Percentiles rank a stretch among this genome's conserved stretches.
Conservation (phyloP, 2,888 invertebrate genomes). For the Palloptera scutellata region DNA sequence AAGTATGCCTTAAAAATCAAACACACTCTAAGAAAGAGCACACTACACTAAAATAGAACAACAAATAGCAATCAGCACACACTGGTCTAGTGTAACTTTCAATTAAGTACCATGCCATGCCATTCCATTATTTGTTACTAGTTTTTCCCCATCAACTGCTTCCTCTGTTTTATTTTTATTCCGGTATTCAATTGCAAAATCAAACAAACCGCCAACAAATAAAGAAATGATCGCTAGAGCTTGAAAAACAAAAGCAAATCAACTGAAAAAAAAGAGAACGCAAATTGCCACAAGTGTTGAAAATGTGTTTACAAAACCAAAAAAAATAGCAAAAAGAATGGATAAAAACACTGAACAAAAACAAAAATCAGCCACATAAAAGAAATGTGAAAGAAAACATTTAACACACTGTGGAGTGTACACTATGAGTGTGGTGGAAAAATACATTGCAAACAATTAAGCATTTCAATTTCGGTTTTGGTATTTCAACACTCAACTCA, state of each 20-base stretch:
- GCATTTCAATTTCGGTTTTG: slow-evolving; percentile 21
- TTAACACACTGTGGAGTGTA: too few relatives aligned
- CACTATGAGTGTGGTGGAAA: neutral
- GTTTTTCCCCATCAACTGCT: neutral
- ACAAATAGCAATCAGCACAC: neutral
- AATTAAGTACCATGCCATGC: slow-evolving; percentile 18
- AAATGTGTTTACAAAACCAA: slow-evolving; percentile 4
- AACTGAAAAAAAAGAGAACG: neutral
- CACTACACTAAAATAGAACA: neutral
- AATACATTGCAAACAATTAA: slow-evolving; percentile 32
- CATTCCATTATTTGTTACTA: too few relatives aligned
- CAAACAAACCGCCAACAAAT: slow-evolving; percentile 15
- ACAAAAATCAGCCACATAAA: slow-evolving; percentile 11
- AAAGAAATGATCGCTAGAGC: slow-evolving; percentile 10
- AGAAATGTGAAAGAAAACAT: too few relatives aligned
- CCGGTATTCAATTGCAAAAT: slow-evolving; percentile 9
- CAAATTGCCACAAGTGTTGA: slow-evolving; percentile 29
- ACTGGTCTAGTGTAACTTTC: slow-evolving; percentile 24
- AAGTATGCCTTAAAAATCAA: neutral
- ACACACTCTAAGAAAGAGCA: neutral
- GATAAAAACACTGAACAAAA: slow-evolving; percentile 1
- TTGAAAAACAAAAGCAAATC: neutral
- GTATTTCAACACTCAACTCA: slow-evolving; percentile 16
- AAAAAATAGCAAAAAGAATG: slow-evolving; percentile 11
- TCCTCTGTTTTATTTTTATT: neutral